Conservation (phyloP, 2,797 vertebrate genomes). For the Cottoperca gobio region DNA sequence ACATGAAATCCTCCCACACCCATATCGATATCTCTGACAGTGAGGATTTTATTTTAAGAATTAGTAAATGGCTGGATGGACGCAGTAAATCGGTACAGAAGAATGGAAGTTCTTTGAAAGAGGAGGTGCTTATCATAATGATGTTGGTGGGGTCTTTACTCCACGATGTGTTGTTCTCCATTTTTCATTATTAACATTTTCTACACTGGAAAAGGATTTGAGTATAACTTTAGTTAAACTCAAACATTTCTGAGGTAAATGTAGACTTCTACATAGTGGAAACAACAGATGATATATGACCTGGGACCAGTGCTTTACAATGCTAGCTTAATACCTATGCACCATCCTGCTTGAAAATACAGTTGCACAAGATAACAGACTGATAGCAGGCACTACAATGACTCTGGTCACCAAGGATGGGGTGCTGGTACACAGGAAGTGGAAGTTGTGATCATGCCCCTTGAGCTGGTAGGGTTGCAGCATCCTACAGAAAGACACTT, state of each 20-base stretch:
- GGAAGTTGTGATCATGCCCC: not conserved
- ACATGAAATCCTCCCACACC: conserved; percentile 4
- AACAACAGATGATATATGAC: not conserved
- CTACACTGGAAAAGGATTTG: conserved; percentile 31
- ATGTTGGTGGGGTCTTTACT: too few species aligned
- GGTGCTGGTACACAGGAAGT: not conserved
- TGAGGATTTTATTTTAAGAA: not conserved
- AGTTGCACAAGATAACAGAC: not conserved
- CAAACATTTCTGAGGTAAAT: not conserved
- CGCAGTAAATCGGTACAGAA: not conserved
- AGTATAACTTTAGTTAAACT: not conserved
- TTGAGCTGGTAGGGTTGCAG: not conserved
- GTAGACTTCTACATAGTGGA: not conserved
- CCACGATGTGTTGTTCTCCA: not conserved
- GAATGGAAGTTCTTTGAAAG: not conserved
- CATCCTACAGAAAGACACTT: not conserved
- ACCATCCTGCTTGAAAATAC: not conserved
- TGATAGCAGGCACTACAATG: not conserved
- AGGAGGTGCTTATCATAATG: not conserved
- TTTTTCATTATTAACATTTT: conserved; percentile 12
- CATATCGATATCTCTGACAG: not conserved
- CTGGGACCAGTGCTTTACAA: conserved; percentile 15
- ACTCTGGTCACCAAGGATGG: not conserved
- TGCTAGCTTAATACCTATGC: not conserved
- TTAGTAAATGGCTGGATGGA: not conserved